Conservation (phyloP, 2,113 vertebrate species). For the Edolisoma coerulescens region DNA sequence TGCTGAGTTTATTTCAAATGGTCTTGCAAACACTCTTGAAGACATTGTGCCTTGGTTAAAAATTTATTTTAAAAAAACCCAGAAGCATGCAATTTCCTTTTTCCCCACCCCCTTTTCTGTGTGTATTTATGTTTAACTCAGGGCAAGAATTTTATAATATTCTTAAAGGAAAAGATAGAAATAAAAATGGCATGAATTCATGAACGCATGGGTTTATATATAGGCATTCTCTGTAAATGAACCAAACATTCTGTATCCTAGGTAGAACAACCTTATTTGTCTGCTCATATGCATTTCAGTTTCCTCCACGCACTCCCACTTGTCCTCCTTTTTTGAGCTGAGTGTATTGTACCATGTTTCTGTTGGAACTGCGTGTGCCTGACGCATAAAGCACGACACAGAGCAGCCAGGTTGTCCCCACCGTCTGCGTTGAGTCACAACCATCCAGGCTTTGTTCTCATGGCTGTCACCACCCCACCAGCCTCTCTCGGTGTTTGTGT, state of each 20-base stretch:
- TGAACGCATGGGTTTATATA: conserved; percentile 41
- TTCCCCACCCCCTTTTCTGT: background rate
- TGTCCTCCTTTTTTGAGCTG: background rate
- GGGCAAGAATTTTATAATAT: conserved; percentile 57
- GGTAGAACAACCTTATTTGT: conserved; percentile 7
- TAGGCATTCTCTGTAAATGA: conserved; percentile 27
- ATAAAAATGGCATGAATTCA: conserved; percentile 52
- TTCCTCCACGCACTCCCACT: background rate
- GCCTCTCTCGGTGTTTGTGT: conserved; percentile 2
- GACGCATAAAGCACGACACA: background rate
- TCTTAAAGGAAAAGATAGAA: conserved; percentile 24
- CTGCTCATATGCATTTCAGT: background rate
- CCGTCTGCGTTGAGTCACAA: background rate
- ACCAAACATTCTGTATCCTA: background rate
- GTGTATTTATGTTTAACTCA: conserved; percentile 62
- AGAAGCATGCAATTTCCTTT: conserved; percentile 29
- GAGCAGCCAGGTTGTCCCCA: background rate
- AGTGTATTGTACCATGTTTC: background rate
- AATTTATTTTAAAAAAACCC: background rate
- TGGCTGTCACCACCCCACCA: conserved; percentile 23
- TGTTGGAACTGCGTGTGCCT: background rate
- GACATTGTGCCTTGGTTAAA: conserved; percentile 59
- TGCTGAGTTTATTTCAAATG: conserved; percentile 47
- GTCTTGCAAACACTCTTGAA: conserved; percentile 37
- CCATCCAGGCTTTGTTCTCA: conserved; percentile 4